Conservation (phyloP, 1,140 invertebrate species). For the Zophobas morio region DNA sequence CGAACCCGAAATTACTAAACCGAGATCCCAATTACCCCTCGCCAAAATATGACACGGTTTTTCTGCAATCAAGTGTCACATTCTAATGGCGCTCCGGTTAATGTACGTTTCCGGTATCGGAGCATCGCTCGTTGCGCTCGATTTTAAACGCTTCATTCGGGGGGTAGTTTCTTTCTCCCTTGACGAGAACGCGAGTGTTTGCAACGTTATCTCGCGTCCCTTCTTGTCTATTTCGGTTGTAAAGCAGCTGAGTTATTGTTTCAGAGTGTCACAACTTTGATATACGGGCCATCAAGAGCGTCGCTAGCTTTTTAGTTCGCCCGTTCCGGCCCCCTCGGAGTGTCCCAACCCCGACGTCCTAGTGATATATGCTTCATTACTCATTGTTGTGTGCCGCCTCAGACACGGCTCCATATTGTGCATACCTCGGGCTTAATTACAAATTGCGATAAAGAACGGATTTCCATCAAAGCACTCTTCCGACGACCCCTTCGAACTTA, state of each 20-base stretch:
- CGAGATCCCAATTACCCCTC: not conserved
- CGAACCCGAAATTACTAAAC: constrained; percentile 9
- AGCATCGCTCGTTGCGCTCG: constrained; percentile 22
- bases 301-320: constrained; percentile 48
- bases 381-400: constrained; percentile 44
- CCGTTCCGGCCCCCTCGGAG: constrained; percentile 36
- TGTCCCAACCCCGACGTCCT: constrained; percentile 39
- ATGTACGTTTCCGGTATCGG: constrained; percentile 16
- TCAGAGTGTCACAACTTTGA: constrained; percentile 66
- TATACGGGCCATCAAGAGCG: constrained; percentile 56
- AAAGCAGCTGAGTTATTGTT: constrained; percentile 68
- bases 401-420: constrained; percentile 38
- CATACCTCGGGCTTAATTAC: constrained; percentile 42
- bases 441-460: constrained; percentile 37
- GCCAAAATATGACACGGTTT: not conserved
- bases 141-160: constrained; percentile 36
- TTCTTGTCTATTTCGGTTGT: constrained; percentile 67
- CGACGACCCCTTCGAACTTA: too few relatives aligned
- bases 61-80: not conserved
- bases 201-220: constrained; percentile 58
- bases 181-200: constrained; percentile 44
- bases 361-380: constrained; percentile 49
- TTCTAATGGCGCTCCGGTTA: not conserved
- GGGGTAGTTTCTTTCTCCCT: constrained; percentile 40
- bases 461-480: not conserved